phyloP scores from a whole-genome alignment of 2,797 vertebrate species.

The Pipistrellus pipistrellus region DNA sequence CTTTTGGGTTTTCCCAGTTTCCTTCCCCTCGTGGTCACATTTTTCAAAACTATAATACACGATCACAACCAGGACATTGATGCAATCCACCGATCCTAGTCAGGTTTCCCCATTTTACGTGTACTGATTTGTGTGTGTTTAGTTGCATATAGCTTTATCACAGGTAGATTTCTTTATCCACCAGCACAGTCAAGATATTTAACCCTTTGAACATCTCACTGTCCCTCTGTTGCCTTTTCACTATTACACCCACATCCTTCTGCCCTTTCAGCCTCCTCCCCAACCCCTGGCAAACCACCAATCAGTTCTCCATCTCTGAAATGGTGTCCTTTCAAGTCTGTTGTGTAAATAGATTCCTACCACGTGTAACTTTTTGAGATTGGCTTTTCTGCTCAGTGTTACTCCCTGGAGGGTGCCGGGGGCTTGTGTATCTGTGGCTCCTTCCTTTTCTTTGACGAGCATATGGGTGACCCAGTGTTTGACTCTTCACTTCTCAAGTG shows the following conservation, averaged over 20 bases:
- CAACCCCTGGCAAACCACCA: neutral
- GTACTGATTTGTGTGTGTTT: neutral
- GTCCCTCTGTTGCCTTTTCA: neutral
- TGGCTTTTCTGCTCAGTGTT: neutral
- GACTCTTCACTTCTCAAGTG: neutral
- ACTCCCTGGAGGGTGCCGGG: neutral
- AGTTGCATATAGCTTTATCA: no score
- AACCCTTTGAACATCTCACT: neutral
- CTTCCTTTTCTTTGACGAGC: neutral
- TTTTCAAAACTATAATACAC: neutral
- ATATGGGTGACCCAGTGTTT: neutral
- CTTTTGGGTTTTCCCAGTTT: neutral
- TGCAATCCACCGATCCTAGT: neutral
- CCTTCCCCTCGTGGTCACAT: neutral
- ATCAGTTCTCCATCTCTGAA: neutral
- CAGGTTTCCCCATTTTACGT: neutral
- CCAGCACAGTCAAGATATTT: neutral
- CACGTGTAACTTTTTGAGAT: neutral
- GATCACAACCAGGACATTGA: neutral
- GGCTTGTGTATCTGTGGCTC: neutral
- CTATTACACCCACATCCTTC: no score
- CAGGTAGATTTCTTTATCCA: neutral
- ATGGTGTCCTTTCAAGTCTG: neutral
- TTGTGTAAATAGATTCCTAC: neutral
- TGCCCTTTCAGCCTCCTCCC: neutral